These are phyloP conservation scores for Drosophila merina DNA, from an alignment of 2,888 invertebrate species.

Conservation along the genomic window DNA sequence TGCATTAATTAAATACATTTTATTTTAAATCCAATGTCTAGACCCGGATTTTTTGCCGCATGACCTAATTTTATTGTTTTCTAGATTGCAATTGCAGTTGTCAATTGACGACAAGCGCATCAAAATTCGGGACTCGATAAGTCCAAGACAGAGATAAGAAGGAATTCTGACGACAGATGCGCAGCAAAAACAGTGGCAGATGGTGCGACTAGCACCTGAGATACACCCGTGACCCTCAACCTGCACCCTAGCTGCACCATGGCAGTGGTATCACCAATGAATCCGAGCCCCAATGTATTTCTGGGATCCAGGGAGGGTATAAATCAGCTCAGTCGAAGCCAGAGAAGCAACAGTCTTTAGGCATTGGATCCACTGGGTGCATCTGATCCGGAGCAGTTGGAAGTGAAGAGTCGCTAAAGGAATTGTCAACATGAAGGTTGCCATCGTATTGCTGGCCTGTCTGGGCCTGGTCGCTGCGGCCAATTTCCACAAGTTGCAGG, in stretches of 20 bases:
- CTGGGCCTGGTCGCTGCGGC: conserved; percentile 71
- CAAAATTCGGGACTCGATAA: not conserved
- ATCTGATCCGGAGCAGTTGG: conserved; percentile 66
- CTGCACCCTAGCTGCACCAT: conserved; percentile 11
- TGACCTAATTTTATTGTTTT: not conserved
- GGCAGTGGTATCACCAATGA: conserved; percentile 5
- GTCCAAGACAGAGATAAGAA: conserved; percentile 29
- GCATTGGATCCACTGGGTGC: conserved; percentile 60
- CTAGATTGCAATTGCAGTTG: not conserved
- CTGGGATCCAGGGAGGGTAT: conserved; percentile 34
- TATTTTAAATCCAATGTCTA: not conserved
- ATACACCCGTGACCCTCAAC: conserved; percentile 48
- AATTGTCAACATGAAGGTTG: conserved; percentile 72
- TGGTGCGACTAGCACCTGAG: conserved; percentile 47
- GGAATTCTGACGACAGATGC: conserved; percentile 15
- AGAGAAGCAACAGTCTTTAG: conserved; percentile 69
- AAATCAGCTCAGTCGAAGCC: conserved; percentile 1
- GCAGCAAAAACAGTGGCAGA: conserved; percentile 30
- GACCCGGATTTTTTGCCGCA: conserved; percentile 1
- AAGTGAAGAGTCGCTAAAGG: conserved; percentile 22
- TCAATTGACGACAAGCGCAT: not conserved
- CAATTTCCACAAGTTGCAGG: conserved; percentile 54
- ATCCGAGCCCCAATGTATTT: not conserved
- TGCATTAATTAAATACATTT: not conserved
- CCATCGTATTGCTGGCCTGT: conserved; percentile 74